Evolutionary conservation across 2,113 vertebrate genomes (phyloP).

Genomic region (Hyperopisus bebe): DNA sequence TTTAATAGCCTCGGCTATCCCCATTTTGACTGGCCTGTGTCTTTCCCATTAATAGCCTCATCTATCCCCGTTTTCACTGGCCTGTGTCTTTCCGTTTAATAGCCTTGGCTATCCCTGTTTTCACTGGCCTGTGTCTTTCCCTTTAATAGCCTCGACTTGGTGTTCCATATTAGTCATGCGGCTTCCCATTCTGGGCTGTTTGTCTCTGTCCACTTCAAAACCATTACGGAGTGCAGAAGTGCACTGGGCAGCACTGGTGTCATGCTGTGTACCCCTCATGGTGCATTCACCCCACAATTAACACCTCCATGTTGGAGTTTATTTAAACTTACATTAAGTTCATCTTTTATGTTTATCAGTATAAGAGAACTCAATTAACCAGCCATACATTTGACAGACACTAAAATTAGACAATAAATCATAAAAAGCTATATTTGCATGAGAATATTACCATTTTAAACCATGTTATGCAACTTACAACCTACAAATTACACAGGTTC

Average conservation of each 20-base stretch:
- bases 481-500: not conserved
- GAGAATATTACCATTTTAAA: not conserved
- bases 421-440: not conserved
- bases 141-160: not conserved
- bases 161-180: not conserved
- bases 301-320: not conserved
- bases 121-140: no score
- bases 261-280: not conserved
- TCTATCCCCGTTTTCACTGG: not conserved
- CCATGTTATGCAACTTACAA: not conserved
- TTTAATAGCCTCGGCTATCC: constrained; percentile 5
- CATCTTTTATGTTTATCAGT: not conserved
- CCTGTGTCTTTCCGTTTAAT: constrained; percentile 7
- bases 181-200: not conserved
- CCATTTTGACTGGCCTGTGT: not conserved
- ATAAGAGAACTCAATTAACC: not conserved
- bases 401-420: not conserved
- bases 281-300: not conserved
- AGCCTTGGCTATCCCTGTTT: not conserved
- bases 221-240: not conserved
- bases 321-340: not conserved
- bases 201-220: not conserved
- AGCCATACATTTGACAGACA: not conserved
- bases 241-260: not conserved
- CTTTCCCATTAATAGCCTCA: constrained; percentile 1